phyloP scores from a whole-genome alignment of 2,113 vertebrate species.

The Paratilapia polleni region DNA sequence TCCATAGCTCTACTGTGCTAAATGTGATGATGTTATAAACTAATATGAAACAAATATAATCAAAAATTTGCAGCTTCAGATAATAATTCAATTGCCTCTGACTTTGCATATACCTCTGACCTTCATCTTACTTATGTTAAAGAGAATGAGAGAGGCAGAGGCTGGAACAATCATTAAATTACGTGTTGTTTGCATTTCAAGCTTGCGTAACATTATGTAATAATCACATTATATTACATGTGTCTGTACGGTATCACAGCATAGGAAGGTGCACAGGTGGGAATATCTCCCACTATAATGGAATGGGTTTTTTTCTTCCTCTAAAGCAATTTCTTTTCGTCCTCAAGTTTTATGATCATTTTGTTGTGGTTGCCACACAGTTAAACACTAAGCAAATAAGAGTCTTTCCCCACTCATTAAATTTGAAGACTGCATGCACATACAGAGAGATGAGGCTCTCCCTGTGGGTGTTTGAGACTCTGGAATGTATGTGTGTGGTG shows the following conservation, averaged over 20 bases:
- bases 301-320: slow-evolving; percentile 14
- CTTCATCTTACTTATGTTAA: background rate
- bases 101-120: background rate
- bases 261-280: slow-evolving; percentile 19
- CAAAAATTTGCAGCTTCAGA: slow-evolving; percentile 21
- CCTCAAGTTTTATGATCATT: slow-evolving; percentile 46
- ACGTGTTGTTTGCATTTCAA: background rate
- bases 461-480: background rate
- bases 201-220: background rate
- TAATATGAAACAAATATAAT: slow-evolving; percentile 29
- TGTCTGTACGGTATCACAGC: background rate
- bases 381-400: slow-evolving; percentile 23
- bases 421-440: slow-evolving; percentile 36
- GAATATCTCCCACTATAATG: slow-evolving; percentile 9
- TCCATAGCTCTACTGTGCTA: slow-evolving; percentile 2
- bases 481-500: background rate
- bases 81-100: slow-evolving; percentile 27
- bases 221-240: background rate
- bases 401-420: slow-evolving; percentile 59
- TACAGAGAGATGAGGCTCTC: slow-evolving; percentile 4
- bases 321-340: slow-evolving; percentile 55
- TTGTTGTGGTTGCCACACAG: slow-evolving; percentile 47
- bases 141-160: background rate
- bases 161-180: background rate
- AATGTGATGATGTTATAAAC: slow-evolving; percentile 20